Evolutionary conservation across 2,797 vertebrate species (phyloP), one percentile per base, ranked within the genome.

Genomic region (Myoxocephalus aenaeus): DNA sequence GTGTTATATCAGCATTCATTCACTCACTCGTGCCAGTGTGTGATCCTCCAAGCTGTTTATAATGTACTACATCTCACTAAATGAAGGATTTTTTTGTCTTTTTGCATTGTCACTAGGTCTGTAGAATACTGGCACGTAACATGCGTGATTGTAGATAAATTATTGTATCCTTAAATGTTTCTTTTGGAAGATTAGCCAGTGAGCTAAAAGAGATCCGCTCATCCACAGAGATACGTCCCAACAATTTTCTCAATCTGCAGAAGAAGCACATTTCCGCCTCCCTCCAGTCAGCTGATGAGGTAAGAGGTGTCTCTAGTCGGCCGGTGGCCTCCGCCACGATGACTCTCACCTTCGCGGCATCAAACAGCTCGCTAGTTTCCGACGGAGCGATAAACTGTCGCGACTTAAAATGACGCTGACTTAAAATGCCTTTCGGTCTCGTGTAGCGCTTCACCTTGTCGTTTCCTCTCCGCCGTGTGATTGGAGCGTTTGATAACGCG

Each of bases 281-380:
- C 57, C 70, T 82, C 64, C 79, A 73, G 70, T 86, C 82, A 71
- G 88, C 88, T 90, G 72, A 90, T 85, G 87, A 91, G 85, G 87
- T 88, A 92, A 91, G 90, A 93, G 90, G 90, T 89, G 91, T 87
- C 86, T 92, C 83, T 75, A 87, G 70, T 76, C 58, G 38, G 81
- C 81, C 82, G 61, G 73, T 74, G 78, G 75, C 75, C 58, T 5
- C 22, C n/a, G 2, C 53, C 86, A 74, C 85, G 73, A 87, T 74
- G 86, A 73, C 70, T 89, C 80, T 86, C 44, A 32, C 73, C 71
- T 58, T 67, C 65, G 29, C 40, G 20, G 80, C 27, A 79, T 57
- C 25, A 83, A 81, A 90, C 80, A 80, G 85, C 87, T 87, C 81
- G 69, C 80, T 89, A 27, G 2, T 88, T 84, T 83, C 66, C 74